Conservation (phyloP, 2,113 vertebrate genomes). For the Triplophysa rosa region DNA sequence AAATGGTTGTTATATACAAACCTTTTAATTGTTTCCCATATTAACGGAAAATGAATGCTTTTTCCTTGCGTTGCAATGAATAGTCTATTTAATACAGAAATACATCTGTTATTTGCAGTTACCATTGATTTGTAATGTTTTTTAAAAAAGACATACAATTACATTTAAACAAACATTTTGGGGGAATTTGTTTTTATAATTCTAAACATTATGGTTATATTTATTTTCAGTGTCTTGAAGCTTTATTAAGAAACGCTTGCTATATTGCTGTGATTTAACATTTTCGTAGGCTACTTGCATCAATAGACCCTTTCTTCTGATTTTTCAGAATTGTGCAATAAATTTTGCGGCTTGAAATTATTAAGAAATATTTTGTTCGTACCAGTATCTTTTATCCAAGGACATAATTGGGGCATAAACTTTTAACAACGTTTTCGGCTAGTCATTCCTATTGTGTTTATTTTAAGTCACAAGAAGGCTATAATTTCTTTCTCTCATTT, state of each 20-base stretch:
- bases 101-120: too few species aligned
- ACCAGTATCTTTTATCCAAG: not conserved
- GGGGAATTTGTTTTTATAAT: too few species aligned
- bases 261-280: not conserved
- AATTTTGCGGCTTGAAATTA: not conserved
- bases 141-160: too few species aligned
- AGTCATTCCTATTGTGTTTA: slow-evolving; percentile 41
- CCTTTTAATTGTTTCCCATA: not conserved
- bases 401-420: not conserved
- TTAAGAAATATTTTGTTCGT: not conserved
- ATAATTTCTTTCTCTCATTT: slow-evolving; percentile 37
- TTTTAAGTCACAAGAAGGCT: slow-evolving; percentile 60
- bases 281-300: not conserved
- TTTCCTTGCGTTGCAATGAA: not conserved
- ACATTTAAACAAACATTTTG: too few species aligned
- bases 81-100: not conserved
- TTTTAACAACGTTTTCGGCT: slow-evolving; percentile 29
- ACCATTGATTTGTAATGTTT: too few species aligned
- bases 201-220: too few species aligned
- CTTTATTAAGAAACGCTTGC: too few species aligned
- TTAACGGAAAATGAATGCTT: not conserved
- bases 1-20: not conserved
- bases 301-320: not conserved
- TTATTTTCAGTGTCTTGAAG: too few species aligned
- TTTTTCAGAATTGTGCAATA: not conserved